A percentile compares a stretch with the other conserved stretches of the same genome.
phyloP scores from a whole-genome alignment of 2,888 invertebrate species.

The Alitta virens region DNA sequence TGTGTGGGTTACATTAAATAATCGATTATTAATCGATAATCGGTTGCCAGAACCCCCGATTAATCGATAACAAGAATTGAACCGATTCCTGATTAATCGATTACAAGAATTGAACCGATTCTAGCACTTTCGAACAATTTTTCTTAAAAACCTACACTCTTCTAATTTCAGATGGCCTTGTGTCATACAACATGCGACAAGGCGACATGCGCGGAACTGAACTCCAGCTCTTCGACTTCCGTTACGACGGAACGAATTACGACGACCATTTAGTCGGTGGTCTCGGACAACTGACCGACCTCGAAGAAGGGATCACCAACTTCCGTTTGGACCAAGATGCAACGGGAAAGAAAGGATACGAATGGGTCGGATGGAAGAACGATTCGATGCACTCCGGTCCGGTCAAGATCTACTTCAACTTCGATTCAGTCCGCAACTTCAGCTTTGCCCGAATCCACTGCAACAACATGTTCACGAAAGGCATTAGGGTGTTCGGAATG shows the following conservation, averaged over 20 bases:
- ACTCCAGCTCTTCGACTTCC: constrained; percentile 79
- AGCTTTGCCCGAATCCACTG: constrained; percentile 76
- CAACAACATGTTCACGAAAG: constrained; percentile 81
- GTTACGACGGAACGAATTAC: constrained; percentile 76
- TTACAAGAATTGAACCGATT: too few species aligned
- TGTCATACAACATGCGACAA: constrained; percentile 85
- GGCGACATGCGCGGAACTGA: constrained; percentile 79
- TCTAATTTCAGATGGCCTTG: constrained; percentile 69
- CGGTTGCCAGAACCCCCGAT: too few species aligned
- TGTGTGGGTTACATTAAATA: too few species aligned
- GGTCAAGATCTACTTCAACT: constrained; percentile 78
- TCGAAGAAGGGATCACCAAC: constrained; percentile 74
- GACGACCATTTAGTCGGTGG: constrained; percentile 67
- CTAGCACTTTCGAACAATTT: too few species aligned
- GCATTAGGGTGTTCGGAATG: constrained; percentile 79
- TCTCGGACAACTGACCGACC: constrained; percentile 80
- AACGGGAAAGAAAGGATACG: constrained; percentile 63
- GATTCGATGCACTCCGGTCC: constrained; percentile 62
- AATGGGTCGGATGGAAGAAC: constrained; percentile 84
- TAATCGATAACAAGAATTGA: too few species aligned
- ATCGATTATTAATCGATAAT: too few species aligned
- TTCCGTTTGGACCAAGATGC: constrained; percentile 68
- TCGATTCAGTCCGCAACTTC: constrained; percentile 85
- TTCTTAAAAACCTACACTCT: too few species aligned
- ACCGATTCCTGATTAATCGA: too few species aligned